phyloP scores from a whole-genome alignment of 2,113 vertebrate species.

The Gambusia holbrooki region DNA sequence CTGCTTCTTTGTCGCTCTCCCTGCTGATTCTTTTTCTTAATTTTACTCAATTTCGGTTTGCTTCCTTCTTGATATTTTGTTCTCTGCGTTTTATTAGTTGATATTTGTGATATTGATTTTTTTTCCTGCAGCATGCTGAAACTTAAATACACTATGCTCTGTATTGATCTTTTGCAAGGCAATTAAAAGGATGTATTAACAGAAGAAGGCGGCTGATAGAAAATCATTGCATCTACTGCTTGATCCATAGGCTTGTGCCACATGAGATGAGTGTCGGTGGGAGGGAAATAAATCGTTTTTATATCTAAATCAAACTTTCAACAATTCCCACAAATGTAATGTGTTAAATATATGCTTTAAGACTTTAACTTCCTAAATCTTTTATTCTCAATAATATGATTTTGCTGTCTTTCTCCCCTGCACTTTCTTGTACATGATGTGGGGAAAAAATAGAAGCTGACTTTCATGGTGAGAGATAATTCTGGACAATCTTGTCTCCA shows the following conservation, averaged over 20 bases:
- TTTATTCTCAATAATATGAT: conserved; percentile 17
- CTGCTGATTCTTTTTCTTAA: neutral
- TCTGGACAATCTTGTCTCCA: conserved; percentile 58
- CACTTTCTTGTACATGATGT: conserved; percentile 7
- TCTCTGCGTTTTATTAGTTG: conserved; percentile 43
- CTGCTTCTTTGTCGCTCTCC: conserved; percentile 3
- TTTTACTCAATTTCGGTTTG: neutral
- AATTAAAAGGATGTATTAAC: conserved; percentile 70
- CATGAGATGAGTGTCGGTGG: conserved; percentile 23
- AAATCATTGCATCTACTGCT: conserved; percentile 50
- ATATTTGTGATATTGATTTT: conserved; percentile 72
- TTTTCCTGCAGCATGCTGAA: conserved; percentile 61
- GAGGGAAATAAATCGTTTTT: conserved; percentile 38
- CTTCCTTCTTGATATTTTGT: conserved; percentile 16
- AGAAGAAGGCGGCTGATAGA: conserved; percentile 43
- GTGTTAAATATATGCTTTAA: conserved; percentile 36
- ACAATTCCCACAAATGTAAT: conserved; percentile 14
- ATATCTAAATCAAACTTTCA: conserved; percentile 39
- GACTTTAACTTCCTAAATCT: conserved; percentile 50
- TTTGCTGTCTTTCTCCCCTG: conserved; percentile 31
- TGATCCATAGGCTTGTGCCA: conserved; percentile 33
- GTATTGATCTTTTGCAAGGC: conserved; percentile 57
- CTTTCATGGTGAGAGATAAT: conserved; percentile 46
- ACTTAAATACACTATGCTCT: conserved; percentile 58
- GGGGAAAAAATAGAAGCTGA: conserved; percentile 12